Evolutionary conservation across 2,113 vertebrate species (phyloP).

Genomic region (Mungos mungo): DNA sequence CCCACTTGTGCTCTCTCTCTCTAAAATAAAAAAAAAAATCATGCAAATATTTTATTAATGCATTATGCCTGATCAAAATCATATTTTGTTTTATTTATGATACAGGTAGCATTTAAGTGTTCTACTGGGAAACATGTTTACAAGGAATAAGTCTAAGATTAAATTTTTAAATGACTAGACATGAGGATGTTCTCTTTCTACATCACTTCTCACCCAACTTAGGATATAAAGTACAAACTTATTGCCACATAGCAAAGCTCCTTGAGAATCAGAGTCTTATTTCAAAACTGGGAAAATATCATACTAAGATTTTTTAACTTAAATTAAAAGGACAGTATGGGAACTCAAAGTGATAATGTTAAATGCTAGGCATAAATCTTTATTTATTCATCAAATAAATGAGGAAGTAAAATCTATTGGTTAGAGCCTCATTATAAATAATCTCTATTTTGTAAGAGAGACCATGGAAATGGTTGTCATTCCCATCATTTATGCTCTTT

Average conservation of each 20-base stretch:
- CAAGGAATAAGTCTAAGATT: conserved; percentile 31
- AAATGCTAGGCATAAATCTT: neutral
- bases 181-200: neutral
- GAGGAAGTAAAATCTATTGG: neutral
- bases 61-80: conserved; percentile 35
- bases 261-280: neutral
- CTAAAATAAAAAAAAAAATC: neutral
- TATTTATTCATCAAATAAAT: neutral
- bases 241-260: neutral
- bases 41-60: conserved; percentile 41
- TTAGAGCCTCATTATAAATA: neutral
- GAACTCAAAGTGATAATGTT: neutral
- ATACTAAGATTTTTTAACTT: neutral
- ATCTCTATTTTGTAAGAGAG: neutral
- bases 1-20: too few relatives aligned
- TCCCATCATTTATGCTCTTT: neutral
- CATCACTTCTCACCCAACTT: neutral
- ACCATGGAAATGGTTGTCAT: neutral
- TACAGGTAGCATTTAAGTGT: conserved; percentile 38
- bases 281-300: conserved; percentile 35
- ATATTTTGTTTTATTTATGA: neutral
- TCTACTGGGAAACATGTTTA: neutral
- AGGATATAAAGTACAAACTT: conserved; percentile 36
- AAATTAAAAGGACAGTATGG: neutral
- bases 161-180: conserved; percentile 42